Evolutionary conservation across 2,888 invertebrate genomes (phyloP), one percentile per base, ranked within the genome.

Genomic region (Galerucella nymphaeae): DNA sequence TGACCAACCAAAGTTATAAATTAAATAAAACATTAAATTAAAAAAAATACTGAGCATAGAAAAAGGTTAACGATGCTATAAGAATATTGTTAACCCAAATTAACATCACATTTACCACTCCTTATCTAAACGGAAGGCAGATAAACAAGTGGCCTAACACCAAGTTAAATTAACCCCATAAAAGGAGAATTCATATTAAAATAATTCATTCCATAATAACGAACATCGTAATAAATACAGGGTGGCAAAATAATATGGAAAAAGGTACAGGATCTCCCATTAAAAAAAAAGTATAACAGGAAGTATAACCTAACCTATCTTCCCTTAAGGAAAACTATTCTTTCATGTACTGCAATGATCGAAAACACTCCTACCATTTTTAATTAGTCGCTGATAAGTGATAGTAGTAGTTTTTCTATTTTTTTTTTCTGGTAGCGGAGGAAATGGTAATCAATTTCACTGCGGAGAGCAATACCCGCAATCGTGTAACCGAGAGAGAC

Each of bases 361-460:
- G 10, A 16, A 18, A 16, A 53, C 18, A 1, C 18, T 10, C 16
- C 16, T 55, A 18, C 55, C 14, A 38, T 5, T 38, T 66, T 45
- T 41, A 66, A 53, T 38, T 45, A 65, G 0, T 59, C 11, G 48
- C 61, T 61, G 23, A 9, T n/a, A n/a, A n/a, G n/a, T n/a, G n/a
- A n/a, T 53, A 61, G 16, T 55, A 30, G 42, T 45, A 58, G 16
- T 11, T 38, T 64, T 50, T 38, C 23, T 42, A 61, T n/a, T 38
- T 42, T 65, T n/a, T 59, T 65, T 61, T 66, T 48, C 57, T 18
- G 2, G 41, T 48, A 48, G 10, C 59, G 5, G 11, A 50, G 72
- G 69, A 72, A 75, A 72, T 66, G 62, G 75, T 73, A 73, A 75
- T 75, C 72, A 75, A 75, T 75, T 75, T 70, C 67, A 41, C 70